These are phyloP conservation scores for Pseudanteris insignis DNA, from an alignment of 2,888 invertebrate genomes.

Conservation along the genomic window DNA sequence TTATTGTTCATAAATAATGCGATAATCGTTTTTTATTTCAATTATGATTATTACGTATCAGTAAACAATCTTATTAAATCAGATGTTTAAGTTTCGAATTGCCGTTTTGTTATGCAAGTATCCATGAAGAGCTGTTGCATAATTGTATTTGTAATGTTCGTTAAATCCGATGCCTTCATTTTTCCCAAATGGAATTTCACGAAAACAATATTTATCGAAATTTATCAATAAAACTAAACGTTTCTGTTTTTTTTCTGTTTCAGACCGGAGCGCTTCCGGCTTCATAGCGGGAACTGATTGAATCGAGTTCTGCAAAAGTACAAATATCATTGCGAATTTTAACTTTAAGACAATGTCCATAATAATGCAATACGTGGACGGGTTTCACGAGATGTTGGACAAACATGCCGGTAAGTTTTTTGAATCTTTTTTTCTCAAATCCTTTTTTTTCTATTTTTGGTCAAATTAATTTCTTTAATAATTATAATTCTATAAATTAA, in stretches of 20 bases:
- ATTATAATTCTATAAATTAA: too few species aligned
- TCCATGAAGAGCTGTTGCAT: slow-evolving; percentile 29
- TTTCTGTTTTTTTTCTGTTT: slow-evolving; percentile 26
- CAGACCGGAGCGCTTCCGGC: slow-evolving; percentile 49
- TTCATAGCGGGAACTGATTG: slow-evolving; percentile 34
- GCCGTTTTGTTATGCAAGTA: slow-evolving; percentile 19
- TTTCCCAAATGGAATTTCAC: too few species aligned
- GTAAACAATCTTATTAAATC: too few species aligned
- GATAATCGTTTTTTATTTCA: too few species aligned
- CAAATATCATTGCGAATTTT: slow-evolving; percentile 35
- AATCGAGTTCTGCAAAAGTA: slow-evolving; percentile 41
- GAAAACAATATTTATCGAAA: too few species aligned
- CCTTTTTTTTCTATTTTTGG: too few species aligned
- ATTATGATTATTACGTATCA: too few species aligned
- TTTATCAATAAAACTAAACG: too few species aligned
- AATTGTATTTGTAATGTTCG: slow-evolving; percentile 32
- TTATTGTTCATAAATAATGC: too few species aligned
- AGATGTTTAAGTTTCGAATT: slow-evolving; percentile 22
- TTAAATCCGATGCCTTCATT: too few species aligned
- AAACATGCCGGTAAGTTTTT: slow-evolving; percentile 81
- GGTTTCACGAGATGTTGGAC: slow-evolving; percentile 82
- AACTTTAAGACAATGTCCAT: slow-evolving; percentile 73
- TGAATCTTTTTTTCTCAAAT: too few species aligned
- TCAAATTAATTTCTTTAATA: too few species aligned
- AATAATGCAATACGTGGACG: slow-evolving; percentile 81